Percentiles rank a stretch among this genome's conserved stretches.
These are phyloP conservation scores for Laothoe populi DNA, from an alignment of 2,888 invertebrate species.

Conservation along the genomic window DNA sequence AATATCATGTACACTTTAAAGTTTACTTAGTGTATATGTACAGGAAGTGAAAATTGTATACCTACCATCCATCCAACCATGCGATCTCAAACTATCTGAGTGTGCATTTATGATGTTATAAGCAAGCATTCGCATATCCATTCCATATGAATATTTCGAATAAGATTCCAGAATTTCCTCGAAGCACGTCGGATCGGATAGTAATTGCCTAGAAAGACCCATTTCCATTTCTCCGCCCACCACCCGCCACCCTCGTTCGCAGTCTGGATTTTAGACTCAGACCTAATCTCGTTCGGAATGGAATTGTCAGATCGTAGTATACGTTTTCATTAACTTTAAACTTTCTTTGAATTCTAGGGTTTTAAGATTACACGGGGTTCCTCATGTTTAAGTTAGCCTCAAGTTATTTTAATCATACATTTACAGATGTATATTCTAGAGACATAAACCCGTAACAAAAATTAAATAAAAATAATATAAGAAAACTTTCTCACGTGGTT, in stretches of 20 bases:
- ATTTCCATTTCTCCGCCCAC: slow-evolving; percentile 50
- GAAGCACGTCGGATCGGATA: slow-evolving; percentile 56
- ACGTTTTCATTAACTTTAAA: slow-evolving; percentile 21
- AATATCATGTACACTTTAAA: too few relatives aligned
- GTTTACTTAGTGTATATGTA: too few relatives aligned
- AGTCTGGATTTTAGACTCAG: slow-evolving; percentile 63
- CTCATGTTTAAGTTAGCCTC: not conserved
- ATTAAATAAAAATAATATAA: too few relatives aligned
- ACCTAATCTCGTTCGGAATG: slow-evolving; percentile 63
- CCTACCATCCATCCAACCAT: too few relatives aligned
- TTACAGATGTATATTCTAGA: too few relatives aligned
- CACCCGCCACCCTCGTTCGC: slow-evolving; percentile 41
- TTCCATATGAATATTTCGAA: slow-evolving; percentile 46
- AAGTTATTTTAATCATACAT: too few relatives aligned
- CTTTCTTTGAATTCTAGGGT: slow-evolving; percentile 9
- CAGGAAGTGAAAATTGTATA: too few relatives aligned
- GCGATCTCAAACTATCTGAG: too few relatives aligned
- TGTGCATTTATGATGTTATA: too few relatives aligned
- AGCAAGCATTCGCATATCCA: not conserved
- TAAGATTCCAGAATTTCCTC: slow-evolving; percentile 49
- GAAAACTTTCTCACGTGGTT: too few relatives aligned
- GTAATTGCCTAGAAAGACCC: slow-evolving; percentile 79
- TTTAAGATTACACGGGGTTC: not conserved
- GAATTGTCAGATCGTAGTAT: slow-evolving; percentile 39
- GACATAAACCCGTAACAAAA: too few relatives aligned